Evolutionary conservation across 2,113 vertebrate genomes (phyloP).

Genomic region (Gymnarchus niloticus): DNA sequence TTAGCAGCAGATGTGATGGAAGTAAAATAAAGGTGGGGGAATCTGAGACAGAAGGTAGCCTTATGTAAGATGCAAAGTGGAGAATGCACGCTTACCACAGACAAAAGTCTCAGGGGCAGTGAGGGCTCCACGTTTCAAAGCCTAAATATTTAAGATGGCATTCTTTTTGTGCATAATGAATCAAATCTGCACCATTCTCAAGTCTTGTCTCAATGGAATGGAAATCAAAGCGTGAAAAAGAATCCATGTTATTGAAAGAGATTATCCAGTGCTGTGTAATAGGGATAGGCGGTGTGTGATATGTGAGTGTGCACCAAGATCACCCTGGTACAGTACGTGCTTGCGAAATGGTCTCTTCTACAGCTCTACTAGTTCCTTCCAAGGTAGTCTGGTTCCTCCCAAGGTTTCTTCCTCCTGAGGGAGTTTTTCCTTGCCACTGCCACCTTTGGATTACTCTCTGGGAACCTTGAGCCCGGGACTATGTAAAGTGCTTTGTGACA

Average conservation of each 20-base stretch:
- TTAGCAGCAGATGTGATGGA: neutral
- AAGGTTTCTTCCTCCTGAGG: too few relatives aligned
- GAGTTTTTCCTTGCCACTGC: too few relatives aligned
- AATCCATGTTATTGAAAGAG: neutral
- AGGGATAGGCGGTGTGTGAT: neutral
- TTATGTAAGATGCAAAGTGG: neutral
- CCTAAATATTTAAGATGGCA: neutral
- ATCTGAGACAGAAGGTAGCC: neutral
- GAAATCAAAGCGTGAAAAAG: constrained; percentile 11
- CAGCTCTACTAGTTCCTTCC: too few relatives aligned
- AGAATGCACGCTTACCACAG: neutral
- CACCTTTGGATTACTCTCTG: too few relatives aligned
- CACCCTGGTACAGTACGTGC: neutral
- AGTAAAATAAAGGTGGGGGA: neutral
- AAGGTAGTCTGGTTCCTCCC: too few relatives aligned
- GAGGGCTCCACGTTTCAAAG: neutral
- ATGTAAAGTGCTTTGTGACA: too few relatives aligned
- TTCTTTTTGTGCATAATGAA: neutral
- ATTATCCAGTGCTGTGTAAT: neutral
- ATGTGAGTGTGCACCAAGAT: neutral
- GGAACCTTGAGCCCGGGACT: too few relatives aligned
- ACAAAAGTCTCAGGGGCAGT: neutral
- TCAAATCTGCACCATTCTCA: neutral
- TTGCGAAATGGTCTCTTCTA: too few relatives aligned
- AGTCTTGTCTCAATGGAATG: neutral